phyloP scores from a whole-genome alignment of 2,113 vertebrate genomes.

The chimpanzee (Pan troglodytes) region NHGRI_mPanTro3-v2.1_pri NC_072414.2:92485501-92486000 shows the following conservation, averaged over 20 bases:
- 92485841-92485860: neutral
- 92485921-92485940: neutral
- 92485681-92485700: neutral
- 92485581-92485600: neutral
- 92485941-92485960: neutral
- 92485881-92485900: neutral
- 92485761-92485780: neutral
- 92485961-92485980: neutral
- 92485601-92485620: neutral
- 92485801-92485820: neutral
- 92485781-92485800: neutral
- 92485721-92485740: accelerated
- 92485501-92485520: neutral
- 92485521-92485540: neutral
- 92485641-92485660: neutral
- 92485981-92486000: neutral
- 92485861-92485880: neutral
- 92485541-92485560: neutral
- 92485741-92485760: neutral
- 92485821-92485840: neutral
- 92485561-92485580: accelerated
- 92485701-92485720: no score
- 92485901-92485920: accelerated
- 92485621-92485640: neutral
- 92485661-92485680: neutral